Conservation (phyloP, 2,113 vertebrate species). For the Cyanistes caeruleus region DNA sequence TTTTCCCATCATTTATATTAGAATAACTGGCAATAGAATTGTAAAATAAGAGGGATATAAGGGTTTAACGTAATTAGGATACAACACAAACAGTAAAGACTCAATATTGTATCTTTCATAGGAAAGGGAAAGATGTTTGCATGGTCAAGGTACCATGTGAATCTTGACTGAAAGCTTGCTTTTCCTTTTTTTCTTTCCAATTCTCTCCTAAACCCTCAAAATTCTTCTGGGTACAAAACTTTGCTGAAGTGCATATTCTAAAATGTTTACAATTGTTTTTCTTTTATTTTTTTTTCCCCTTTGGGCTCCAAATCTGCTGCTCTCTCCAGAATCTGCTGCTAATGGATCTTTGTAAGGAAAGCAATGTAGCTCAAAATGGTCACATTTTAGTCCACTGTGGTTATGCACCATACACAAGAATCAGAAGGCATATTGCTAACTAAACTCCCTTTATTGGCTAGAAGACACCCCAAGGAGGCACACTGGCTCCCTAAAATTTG, state of each 20-base stretch:
- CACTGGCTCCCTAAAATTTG: neutral
- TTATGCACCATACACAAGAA: neutral
- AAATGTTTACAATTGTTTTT: rapidly evolving
- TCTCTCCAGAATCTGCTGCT: neutral
- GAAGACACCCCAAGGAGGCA: neutral
- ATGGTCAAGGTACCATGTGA: neutral
- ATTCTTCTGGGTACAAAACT: neutral
- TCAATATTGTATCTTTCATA: neutral
- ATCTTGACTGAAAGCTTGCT: neutral
- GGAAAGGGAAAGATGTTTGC: neutral
- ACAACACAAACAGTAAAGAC: neutral
- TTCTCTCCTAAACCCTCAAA: neutral
- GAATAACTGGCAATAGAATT: neutral
- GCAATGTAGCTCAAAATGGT: neutral
- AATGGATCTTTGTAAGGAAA: neutral
- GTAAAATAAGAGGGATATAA: neutral
- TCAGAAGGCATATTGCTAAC: neutral
- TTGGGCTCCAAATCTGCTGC: neutral
- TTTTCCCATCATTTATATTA: neutral
- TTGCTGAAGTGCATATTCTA: neutral
- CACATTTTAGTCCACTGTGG: neutral
- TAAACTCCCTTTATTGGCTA: neutral
- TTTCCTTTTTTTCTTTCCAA: neutral
- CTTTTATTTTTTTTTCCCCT: no score
- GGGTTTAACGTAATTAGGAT: neutral